Evolutionary conservation across 2,888 invertebrate species (phyloP), one percentile per base, ranked within the genome.

Genomic region (Boloria selene): DNA sequence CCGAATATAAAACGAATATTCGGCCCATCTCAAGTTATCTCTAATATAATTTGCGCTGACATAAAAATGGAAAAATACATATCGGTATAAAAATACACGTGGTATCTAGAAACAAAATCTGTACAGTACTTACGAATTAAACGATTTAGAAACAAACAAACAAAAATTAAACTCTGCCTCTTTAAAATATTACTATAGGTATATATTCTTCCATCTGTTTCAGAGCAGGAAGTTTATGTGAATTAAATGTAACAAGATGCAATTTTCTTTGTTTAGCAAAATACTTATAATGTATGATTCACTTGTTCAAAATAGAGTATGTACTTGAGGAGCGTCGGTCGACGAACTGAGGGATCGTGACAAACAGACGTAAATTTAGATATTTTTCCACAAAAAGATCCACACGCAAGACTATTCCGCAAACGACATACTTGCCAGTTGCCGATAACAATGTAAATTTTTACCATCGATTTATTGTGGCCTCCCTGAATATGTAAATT

Each of bases 331-430:
- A 67, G 64, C 71, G 55, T 51, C 70, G 77, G 74, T 60, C 76
- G 72, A 69, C 68, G 77, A 75, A 72, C 78, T 73, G 64, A 70
- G 49, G 47, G 62, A 62, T 62, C 74, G 75, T 71, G 73, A 72
- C 71, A 60, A 69, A 72, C 66, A 63, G 59, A 70, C 67, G 55
- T 65, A 68, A 68, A 63, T 62, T 68, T 68, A 69, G 69, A 69
- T 64, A 68, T 67, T 70, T 65, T 67, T 64, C 64, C 62, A 63
- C 65, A 68, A 62, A 62, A 65, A 45, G 55, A 22, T 60, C 52
- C 13, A 56, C 70, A 68, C 70, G 70, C 71, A 64, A 68, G 61
- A 58, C 54, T 70, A 67, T 70, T 70, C 61, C 66, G 68, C 58
- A 60, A 64, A 17, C 42, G 51, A 59, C 49, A 38, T 47, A 49